Conservation (phyloP, 2,888 invertebrate species). For the Selenia dentaria region DNA sequence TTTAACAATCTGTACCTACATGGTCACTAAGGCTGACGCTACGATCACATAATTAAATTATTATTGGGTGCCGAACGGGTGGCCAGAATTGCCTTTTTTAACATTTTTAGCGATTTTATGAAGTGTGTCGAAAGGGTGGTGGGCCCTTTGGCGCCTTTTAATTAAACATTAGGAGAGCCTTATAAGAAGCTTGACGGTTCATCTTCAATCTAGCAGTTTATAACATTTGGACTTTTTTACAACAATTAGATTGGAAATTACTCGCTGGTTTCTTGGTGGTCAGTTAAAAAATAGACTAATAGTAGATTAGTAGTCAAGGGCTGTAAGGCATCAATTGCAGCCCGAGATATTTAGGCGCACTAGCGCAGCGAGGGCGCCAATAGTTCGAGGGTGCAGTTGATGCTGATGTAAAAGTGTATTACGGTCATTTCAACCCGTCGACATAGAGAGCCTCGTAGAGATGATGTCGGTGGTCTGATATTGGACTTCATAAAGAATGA, state of each 20-base stretch:
- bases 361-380: too few species aligned
- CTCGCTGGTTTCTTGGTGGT: slow-evolving; percentile 3
- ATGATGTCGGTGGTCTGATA: too few species aligned
- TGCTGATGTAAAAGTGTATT: too few species aligned
- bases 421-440: too few species aligned
- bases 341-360: too few species aligned
- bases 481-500: too few species aligned
- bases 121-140: slow-evolving; percentile 70
- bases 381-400: too few species aligned
- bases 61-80: slow-evolving; percentile 45
- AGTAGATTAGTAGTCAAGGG: too few species aligned
- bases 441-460: too few species aligned
- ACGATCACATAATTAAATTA: slow-evolving; percentile 70
- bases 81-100: slow-evolving; percentile 44
- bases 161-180: slow-evolving; percentile 51
- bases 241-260: slow-evolving; percentile 41
- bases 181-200: slow-evolving; percentile 48
- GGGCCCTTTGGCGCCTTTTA: slow-evolving; percentile 64
- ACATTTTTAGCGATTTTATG: slow-evolving; percentile 50
- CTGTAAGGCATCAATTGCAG: too few species aligned
- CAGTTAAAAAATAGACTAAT: neutral
- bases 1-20: too few species aligned
- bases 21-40: too few species aligned
- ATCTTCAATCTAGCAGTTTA: slow-evolving; percentile 47
- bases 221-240: slow-evolving; percentile 51